Base-by-base conservation (phyloP, 2,797 vertebrate genomes). In the Sus cebifrons region DNA sequence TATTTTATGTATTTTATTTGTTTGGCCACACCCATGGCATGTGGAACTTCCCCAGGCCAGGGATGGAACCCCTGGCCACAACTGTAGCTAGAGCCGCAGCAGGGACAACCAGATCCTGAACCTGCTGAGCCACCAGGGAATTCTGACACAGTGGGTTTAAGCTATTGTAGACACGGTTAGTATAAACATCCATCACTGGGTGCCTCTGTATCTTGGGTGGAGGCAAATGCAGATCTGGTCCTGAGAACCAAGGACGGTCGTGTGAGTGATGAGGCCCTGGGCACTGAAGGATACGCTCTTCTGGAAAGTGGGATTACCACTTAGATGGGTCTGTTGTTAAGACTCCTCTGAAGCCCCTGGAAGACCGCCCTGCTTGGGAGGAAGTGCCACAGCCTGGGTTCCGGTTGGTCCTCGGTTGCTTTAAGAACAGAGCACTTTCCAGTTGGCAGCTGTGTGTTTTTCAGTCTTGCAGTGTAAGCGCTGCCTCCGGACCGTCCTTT, bases 381-480 rank as follows among this genome's bases (percentile, higher is more conserved):
- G 20, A 20, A 0, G 0, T 0, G 17, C 20, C 2, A 15, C 29
- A 65, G 13, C 7, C 21, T 2, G 0, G 15, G 5, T 11, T 8
- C 15, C 3, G 14, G 8, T 29, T 6, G 25, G 25, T 32, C 52
- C 29, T 68, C 2, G 1, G 44, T 2, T 5, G 0, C 27, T 4
- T 7, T 2, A 18, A 3, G 4, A 4, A 7, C 44, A 0, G 6
- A 1, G 74, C 10, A 0, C 16, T 2, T 6, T 18, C 6, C 5
- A 0, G 36, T 9, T 27, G 11, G 25, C 10, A 6, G 1, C 16
- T 2, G 12, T 8, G 6, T 6, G 11, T 3, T 8, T 16, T 44
- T 6, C 0, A 2, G 5, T 7, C n/a, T 32, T 17, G 68, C 60
- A 2, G 6, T 18, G 14, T 0, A 8, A 20, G 56, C 6, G 0